Evolutionary conservation across 2,888 invertebrate species (phyloP).

Genomic region (Quadriops clusia): DNA sequence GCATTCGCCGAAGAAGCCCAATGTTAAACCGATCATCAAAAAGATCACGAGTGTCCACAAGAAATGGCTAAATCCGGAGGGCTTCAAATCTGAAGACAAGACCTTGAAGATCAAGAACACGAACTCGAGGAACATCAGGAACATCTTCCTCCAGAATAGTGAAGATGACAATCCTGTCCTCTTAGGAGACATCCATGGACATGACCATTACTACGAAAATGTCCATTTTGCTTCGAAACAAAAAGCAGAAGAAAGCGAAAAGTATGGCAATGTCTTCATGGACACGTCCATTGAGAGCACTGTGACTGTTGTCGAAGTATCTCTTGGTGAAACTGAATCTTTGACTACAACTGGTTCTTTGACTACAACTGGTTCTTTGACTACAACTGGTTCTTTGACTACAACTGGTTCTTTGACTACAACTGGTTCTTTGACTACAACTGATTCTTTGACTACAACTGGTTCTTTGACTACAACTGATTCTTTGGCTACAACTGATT

Average conservation of each 20-base stretch:
- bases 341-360: too few relatives aligned
- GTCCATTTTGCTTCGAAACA: slow-evolving; percentile 12
- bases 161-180: slow-evolving; percentile 3
- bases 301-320: slow-evolving; percentile 36
- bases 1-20: slow-evolving; percentile 18
- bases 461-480: too few relatives aligned
- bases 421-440: too few relatives aligned
- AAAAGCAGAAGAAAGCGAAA: slow-evolving; percentile 3
- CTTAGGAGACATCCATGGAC: slow-evolving; percentile 2
- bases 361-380: too few relatives aligned
- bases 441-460: too few relatives aligned
- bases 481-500: too few relatives aligned
- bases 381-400: too few relatives aligned
- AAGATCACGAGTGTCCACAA: slow-evolving; percentile 28
- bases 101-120: slow-evolving; percentile 3
- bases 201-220: slow-evolving; percentile 26
- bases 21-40: slow-evolving; percentile 25
- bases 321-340: too few relatives aligned
- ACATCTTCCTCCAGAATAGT: not conserved
- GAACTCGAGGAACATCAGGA: slow-evolving; percentile 11
- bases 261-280: slow-evolving; percentile 5
- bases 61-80: slow-evolving; percentile 20
- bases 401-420: too few relatives aligned
- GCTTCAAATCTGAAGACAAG: slow-evolving; percentile 7
- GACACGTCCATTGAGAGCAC: slow-evolving; percentile 38